These are phyloP conservation scores for Trogon melanurus DNA, from an alignment of 2,113 vertebrate genomes.

Conservation along the genomic window DNA sequence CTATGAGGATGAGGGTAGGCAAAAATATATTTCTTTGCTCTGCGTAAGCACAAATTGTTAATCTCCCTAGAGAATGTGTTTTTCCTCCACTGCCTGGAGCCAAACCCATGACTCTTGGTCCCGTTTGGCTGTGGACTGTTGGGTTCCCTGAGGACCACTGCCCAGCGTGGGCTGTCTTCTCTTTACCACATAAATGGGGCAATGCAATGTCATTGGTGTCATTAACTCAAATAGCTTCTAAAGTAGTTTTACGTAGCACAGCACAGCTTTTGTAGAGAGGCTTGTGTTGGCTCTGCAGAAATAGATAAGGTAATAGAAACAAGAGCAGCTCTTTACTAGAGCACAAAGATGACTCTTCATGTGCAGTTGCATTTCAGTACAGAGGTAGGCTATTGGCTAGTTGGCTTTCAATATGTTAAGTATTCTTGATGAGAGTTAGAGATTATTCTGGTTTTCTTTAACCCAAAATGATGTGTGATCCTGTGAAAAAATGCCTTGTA, in stretches of 20 bases:
- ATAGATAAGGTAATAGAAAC: neutral
- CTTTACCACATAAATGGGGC: neutral
- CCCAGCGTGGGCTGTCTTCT: neutral
- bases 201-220: neutral
- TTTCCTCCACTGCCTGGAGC: neutral
- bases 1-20: neutral
- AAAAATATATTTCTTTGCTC: neutral
- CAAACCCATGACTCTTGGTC: neutral
- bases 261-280: neutral
- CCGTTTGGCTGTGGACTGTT: neutral
- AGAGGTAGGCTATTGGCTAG: neutral
- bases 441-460: neutral
- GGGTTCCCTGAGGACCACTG: neutral
- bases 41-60: neutral
- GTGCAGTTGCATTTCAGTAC: neutral
- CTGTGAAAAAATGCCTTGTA: neutral
- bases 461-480: neutral
- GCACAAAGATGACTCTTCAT: neutral
- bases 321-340: neutral
- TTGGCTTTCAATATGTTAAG: neutral
- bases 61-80: neutral
- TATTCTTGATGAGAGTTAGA: neutral
- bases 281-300: neutral
- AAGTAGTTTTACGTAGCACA: neutral
- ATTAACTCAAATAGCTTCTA: neutral